These are phyloP conservation scores for Centropus unirufus DNA, from an alignment of 2,113 vertebrate genomes.

Conservation along the genomic window DNA sequence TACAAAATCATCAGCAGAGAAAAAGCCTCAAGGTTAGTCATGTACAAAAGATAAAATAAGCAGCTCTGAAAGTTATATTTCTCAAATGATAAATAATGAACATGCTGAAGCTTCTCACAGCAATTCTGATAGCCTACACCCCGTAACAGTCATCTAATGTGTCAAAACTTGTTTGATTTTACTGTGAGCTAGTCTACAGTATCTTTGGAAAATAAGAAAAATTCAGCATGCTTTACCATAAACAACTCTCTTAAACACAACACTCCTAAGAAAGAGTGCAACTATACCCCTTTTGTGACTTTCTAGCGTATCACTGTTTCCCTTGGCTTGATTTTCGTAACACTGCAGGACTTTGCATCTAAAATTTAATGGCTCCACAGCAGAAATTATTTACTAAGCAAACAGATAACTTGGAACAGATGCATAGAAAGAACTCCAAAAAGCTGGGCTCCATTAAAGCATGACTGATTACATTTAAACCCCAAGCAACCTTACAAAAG, in stretches of 20 bases:
- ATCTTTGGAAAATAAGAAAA: not conserved
- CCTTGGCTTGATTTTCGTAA: not conserved
- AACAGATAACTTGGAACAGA: not conserved
- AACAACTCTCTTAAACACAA: not conserved
- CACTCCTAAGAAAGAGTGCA: not conserved
- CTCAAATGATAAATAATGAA: not conserved
- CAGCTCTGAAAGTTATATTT: not conserved
- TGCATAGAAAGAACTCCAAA: not conserved
- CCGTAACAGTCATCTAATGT: rapidly evolving
- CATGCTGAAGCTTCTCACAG: not conserved
- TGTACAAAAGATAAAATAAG: not conserved
- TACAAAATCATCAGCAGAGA: not conserved
- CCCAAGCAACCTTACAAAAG: not conserved
- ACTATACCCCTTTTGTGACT: not conserved
- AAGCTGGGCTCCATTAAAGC: not conserved
- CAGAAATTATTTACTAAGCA: not conserved
- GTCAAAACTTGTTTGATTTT: not conserved
- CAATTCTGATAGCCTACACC: not conserved
- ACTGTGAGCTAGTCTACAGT: too few species aligned
- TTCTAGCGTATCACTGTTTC: not conserved
- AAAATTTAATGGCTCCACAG: not conserved
- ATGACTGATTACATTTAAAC: not conserved
- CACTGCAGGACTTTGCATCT: not conserved
- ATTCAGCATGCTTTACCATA: not conserved
- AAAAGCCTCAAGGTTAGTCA: not conserved